These are phyloP conservation scores for Epinotia ramella DNA, from an alignment of 2,888 invertebrate genomes.

Conservation along the genomic window DNA sequence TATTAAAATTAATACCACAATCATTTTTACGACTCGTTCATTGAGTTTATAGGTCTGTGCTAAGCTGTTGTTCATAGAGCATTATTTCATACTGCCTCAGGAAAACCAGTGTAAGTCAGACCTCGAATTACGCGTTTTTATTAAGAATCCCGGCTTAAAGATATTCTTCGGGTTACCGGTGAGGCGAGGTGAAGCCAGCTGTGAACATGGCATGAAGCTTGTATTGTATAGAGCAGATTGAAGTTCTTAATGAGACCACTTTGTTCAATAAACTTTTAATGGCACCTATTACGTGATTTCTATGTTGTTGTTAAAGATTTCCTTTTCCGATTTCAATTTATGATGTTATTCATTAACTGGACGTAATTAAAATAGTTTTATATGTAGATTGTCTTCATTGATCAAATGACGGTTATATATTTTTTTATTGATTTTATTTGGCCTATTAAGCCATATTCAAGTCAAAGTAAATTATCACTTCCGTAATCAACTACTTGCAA, in stretches of 20 bases:
- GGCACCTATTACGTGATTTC: constrained; percentile 36
- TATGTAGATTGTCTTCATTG: background rate
- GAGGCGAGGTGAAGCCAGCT: background rate
- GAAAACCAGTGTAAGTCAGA: too few relatives aligned
- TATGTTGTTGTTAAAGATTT: constrained; percentile 38
- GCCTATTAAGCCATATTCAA: background rate
- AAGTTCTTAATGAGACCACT: constrained; percentile 35
- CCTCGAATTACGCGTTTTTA: too few relatives aligned
- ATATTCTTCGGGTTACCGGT: too few relatives aligned
- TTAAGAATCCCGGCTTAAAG: too few relatives aligned
- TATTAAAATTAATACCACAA: constrained; percentile 42
- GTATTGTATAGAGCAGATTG: constrained; percentile 19
- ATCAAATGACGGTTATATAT: constrained; percentile 2
- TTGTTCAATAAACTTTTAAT: constrained; percentile 41
- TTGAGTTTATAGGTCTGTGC: constrained; percentile 36
- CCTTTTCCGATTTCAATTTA: constrained; percentile 30
- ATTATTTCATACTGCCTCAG: too few relatives aligned
- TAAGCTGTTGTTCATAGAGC: background rate
- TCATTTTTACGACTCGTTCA: constrained; percentile 41
- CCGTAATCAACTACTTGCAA: background rate
- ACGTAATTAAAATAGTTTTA: constrained; percentile 28
- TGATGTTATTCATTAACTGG: constrained; percentile 4
- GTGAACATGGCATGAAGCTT: background rate
- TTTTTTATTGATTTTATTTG: background rate
- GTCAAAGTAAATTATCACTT: background rate